Evolutionary conservation across 2,888 invertebrate genomes (phyloP).

Genomic region (Pollenia labialis): DNA sequence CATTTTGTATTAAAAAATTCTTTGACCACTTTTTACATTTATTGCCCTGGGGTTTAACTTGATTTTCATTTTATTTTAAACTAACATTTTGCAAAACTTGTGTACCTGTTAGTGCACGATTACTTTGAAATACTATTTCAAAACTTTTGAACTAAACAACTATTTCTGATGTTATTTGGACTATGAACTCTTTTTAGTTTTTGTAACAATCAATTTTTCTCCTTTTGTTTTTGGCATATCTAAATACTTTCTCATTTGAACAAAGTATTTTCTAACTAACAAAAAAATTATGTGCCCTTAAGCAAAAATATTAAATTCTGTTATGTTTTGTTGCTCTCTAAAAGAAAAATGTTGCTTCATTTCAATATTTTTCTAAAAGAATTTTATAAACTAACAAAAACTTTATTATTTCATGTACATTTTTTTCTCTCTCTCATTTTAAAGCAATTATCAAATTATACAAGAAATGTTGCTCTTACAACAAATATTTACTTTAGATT

Average conservation of each 20-base stretch:
- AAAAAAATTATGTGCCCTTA: slow-evolving; percentile 13
- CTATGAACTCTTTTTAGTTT: slow-evolving; percentile 5
- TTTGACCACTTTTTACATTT: too few relatives aligned
- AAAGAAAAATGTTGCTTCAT: neutral
- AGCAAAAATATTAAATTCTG: slow-evolving; percentile 32
- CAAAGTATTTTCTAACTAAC: neutral
- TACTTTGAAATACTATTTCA: neutral
- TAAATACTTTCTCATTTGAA: slow-evolving; percentile 7
- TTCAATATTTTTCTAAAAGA: neutral
- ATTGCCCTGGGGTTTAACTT: too few relatives aligned
- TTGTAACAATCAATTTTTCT: neutral
- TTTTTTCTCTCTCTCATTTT: slow-evolving; percentile 18
- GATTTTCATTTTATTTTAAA: too few relatives aligned
- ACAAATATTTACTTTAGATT: slow-evolving; percentile 55
- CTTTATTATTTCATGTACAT: slow-evolving; percentile 25
- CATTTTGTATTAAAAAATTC: too few relatives aligned
- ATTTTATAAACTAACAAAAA: slow-evolving; percentile 54
- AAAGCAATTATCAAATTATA: slow-evolving; percentile 55
- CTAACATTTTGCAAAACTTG: neutral
- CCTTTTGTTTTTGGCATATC: neutral
- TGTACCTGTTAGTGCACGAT: neutral
- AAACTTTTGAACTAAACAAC: neutral
- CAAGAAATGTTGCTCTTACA: neutral
- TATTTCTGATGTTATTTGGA: slow-evolving; percentile 9
- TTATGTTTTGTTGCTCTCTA: neutral